phyloP scores from a whole-genome alignment of 2,113 vertebrate species.

The Crotalus helleri region DNA sequence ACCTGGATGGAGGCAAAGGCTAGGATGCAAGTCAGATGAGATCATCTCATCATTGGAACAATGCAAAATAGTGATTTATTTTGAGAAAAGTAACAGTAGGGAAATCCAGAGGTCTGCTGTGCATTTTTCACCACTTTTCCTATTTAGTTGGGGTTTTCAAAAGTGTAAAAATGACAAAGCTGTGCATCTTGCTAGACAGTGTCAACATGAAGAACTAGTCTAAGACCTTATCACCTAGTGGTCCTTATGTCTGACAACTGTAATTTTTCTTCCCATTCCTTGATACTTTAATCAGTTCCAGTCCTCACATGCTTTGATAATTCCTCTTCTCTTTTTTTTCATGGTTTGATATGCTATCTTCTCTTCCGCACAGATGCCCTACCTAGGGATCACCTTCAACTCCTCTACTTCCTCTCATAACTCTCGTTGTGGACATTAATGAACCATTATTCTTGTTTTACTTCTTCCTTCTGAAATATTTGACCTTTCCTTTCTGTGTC shows the following conservation, averaged over 20 bases:
- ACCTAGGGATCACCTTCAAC: neutral
- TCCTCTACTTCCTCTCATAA: neutral
- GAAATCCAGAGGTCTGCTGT: conserved; percentile 26
- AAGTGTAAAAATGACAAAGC: neutral
- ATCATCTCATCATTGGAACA: conserved; percentile 24
- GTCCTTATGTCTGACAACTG: neutral
- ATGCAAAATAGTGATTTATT: neutral
- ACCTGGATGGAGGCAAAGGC: conserved; percentile 37
- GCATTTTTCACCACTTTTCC: neutral
- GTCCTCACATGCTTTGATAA: neutral
- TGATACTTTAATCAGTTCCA: neutral
- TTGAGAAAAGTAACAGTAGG: neutral
- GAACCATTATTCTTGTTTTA: neutral
- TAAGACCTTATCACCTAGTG: neutral
- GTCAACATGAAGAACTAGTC: neutral
- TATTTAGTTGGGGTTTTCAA: neutral
- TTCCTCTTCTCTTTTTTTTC: neutral
- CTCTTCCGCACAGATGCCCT: neutral
- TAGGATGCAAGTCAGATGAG: conserved; percentile 37
- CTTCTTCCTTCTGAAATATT: neutral
- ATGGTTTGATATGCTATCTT: neutral
- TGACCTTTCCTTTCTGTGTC: neutral
- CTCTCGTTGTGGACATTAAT: neutral
- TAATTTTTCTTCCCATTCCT: neutral
- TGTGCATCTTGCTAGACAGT: neutral